Percentiles rank a stretch among this genome's conserved stretches.
These are phyloP conservation scores for Campoplex nolae DNA, from an alignment of 2,888 invertebrate genomes.

Conservation along the genomic window DNA sequence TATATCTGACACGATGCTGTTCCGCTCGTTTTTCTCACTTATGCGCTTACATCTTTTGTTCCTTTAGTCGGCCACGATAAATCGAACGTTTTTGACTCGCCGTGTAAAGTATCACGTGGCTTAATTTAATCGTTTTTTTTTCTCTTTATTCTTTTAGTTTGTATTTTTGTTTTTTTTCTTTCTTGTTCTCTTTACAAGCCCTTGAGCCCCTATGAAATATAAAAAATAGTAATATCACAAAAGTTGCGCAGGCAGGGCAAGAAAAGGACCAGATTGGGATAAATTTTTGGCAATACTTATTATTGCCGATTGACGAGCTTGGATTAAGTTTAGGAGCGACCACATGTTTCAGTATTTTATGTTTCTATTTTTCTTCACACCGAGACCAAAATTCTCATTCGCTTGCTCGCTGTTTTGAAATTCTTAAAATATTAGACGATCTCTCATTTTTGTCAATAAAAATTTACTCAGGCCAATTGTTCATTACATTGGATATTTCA, in stretches of 20 bases:
- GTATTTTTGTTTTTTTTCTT: not conserved
- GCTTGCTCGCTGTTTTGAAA: conserved; percentile 2
- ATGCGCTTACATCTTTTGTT: conserved; percentile 19
- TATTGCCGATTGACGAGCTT: conserved; percentile 68
- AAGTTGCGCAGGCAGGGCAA: conserved; percentile 81
- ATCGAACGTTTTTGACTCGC: conserved; percentile 53
- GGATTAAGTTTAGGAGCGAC: conserved; percentile 77
- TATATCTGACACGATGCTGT: conserved; percentile 27
- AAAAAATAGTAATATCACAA: conserved; percentile 84
- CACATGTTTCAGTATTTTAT: conserved; percentile 68
- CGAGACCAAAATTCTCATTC: conserved; percentile 33
- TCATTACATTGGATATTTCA: conserved; percentile 41
- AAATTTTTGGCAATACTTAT: conserved; percentile 66
- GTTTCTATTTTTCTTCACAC: conserved; percentile 34
- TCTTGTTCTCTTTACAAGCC: conserved; percentile 66
- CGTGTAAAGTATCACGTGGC: conserved; percentile 73
- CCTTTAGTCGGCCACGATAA: conserved; percentile 58
- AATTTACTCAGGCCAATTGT: conserved; percentile 32
- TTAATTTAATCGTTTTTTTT: conserved; percentile 63
- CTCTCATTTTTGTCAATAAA: conserved; percentile 35
- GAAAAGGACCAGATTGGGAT: conserved; percentile 80
- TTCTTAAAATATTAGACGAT: conserved; percentile 48
- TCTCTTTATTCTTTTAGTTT: conserved; percentile 15
- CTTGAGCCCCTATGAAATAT: conserved; percentile 79
- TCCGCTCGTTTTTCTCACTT: conserved; percentile 13